Evolutionary conservation across 2,797 vertebrate genomes (phyloP).

Genomic region (Pangasius larnaudii): DNA sequence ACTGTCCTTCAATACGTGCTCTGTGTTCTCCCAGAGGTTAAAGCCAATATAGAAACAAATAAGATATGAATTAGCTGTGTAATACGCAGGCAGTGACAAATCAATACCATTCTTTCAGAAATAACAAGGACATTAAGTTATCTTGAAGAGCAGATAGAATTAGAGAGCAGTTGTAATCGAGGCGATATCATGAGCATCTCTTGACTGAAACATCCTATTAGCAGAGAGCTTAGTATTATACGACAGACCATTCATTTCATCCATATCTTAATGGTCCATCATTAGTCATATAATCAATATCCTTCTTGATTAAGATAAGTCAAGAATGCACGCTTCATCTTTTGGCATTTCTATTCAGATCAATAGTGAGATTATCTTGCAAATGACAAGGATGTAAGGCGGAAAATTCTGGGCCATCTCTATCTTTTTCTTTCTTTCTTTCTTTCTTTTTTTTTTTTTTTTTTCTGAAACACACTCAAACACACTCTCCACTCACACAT

Average conservation of each 20-base stretch:
- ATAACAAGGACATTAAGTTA: slow-evolving; percentile 64
- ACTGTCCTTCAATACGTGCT: slow-evolving; percentile 25
- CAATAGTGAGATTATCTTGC: slow-evolving; percentile 94
- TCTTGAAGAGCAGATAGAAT: slow-evolving; percentile 60
- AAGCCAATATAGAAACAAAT: slow-evolving; percentile 45
- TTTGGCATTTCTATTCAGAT: slow-evolving; percentile 92
- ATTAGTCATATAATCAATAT: slow-evolving; percentile 84
- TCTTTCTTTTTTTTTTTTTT: slow-evolving; percentile 56
- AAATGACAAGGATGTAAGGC: slow-evolving; percentile 89
- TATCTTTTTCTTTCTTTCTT: slow-evolving; percentile 80
- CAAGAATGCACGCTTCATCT: slow-evolving; percentile 93
- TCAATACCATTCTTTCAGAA: slow-evolving; percentile 59
- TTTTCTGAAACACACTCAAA: slow-evolving; percentile 33
- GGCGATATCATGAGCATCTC: slow-evolving; percentile 70
- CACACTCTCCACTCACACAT: slow-evolving; percentile 69
- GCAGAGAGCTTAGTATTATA: slow-evolving; percentile 75
- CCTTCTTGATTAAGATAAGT: slow-evolving; percentile 87
- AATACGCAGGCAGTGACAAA: slow-evolving; percentile 50
- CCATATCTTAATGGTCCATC: slow-evolving; percentile 79
- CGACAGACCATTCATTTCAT: slow-evolving; percentile 69
- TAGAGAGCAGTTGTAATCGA: slow-evolving; percentile 53
- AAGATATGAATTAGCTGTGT: slow-evolving; percentile 53
- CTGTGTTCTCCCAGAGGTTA: slow-evolving; percentile 17
- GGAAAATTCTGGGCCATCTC: slow-evolving; percentile 81
- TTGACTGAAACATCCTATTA: slow-evolving; percentile 78